These are phyloP conservation scores for Syrphus vitripennis DNA, from an alignment of 2,888 invertebrate genomes.

Conservation along the genomic window DNA sequence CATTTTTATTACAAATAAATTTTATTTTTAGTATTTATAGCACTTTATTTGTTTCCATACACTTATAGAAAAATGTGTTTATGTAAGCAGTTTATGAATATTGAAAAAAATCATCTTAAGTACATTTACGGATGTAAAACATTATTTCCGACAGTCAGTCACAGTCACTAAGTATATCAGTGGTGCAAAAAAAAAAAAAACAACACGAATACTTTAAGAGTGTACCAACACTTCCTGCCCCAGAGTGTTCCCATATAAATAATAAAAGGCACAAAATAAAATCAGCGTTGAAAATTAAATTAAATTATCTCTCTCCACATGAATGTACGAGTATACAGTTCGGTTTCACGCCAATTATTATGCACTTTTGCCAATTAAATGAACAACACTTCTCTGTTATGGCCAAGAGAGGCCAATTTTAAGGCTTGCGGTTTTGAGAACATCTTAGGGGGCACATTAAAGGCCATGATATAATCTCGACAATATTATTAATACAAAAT, in stretches of 20 bases:
- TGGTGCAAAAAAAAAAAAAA: no score
- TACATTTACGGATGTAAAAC: not conserved
- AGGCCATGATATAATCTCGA: not conserved
- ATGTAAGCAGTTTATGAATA: no score
- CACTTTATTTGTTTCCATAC: not conserved
- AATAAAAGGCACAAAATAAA: not conserved
- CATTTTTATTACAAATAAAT: not conserved
- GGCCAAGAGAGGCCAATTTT: conserved; percentile 19
- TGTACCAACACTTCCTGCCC: conserved; percentile 35
- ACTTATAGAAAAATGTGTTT: not conserved
- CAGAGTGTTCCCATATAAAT: not conserved
- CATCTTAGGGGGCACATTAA: not conserved
- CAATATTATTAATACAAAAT: not conserved
- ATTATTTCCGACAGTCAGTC: not conserved
- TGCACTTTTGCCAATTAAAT: conserved; percentile 61
- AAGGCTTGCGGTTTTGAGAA: not conserved
- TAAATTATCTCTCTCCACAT: conserved; percentile 24
- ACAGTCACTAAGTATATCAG: not conserved
- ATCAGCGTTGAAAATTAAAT: conserved; percentile 56
- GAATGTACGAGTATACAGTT: not conserved
- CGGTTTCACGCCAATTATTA: conserved; percentile 58
- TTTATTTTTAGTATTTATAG: not conserved
- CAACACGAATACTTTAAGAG: conserved; percentile 21
- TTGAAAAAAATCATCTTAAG: not conserved
- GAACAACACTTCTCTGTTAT: conserved; percentile 18